phyloP scores from a whole-genome alignment of 2,888 invertebrate genomes.

The Rhabditoides inermis region DNA sequence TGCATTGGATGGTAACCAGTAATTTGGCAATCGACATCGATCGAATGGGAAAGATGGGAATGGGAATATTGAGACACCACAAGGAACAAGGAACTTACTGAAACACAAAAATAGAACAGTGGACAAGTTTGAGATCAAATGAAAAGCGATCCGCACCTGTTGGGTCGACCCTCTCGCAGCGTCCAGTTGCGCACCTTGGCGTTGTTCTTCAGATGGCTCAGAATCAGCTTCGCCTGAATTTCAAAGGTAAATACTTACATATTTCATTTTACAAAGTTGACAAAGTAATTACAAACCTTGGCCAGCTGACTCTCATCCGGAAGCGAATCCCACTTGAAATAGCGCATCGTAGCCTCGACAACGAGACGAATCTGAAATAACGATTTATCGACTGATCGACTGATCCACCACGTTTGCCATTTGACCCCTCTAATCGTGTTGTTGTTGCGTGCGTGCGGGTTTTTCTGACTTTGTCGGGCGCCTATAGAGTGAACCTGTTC shows the following conservation, averaged over 20 bases:
- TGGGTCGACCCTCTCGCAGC: conserved; percentile 47
- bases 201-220: conserved; percentile 50
- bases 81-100: too few relatives aligned
- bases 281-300: conserved; percentile 30
- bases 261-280: not conserved
- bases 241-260: not conserved
- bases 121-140: not conserved
- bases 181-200: conserved; percentile 52
- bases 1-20: too few relatives aligned
- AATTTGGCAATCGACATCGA: too few relatives aligned
- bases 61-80: too few relatives aligned
- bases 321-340: conserved; percentile 49
- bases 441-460: too few relatives aligned
- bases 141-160: conserved; percentile 22
- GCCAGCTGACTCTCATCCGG: conserved; percentile 43
- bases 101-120: too few relatives aligned
- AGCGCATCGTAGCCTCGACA: conserved; percentile 46
- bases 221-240: conserved; percentile 19
- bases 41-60: too few relatives aligned
- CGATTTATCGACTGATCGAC: not conserved
- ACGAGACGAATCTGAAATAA: conserved; percentile 44
- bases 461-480: too few relatives aligned
- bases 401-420: too few relatives aligned
- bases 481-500: too few relatives aligned
- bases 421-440: too few relatives aligned